Evolutionary conservation across 1,140 invertebrate species (phyloP), one percentile per base, ranked within the genome.

Genomic region (Drosophila murphyi): DNA sequence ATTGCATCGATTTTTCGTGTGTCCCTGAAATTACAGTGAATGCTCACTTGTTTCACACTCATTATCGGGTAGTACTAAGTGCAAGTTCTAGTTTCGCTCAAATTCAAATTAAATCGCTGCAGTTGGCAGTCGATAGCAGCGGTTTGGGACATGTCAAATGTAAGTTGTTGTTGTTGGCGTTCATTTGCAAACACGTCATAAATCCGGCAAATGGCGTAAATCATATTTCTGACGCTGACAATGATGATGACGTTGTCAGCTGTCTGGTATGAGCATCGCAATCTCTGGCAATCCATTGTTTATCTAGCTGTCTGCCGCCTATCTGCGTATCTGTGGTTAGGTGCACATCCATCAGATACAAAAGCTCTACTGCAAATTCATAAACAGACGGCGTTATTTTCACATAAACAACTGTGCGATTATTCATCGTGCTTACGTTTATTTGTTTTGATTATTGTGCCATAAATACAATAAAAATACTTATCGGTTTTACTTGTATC

Each of bases 161-260:
- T n/a, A 47, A 62, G 37, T 70, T 10, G 50, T 34, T 35, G 56
- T 45, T 29, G 50, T 28, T 52, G 62, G 3, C 12, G n/a, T 8
- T 8, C 6, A n/a, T 31, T 10, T 20, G 48, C 28, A 56, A 28
- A 10, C 51, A 50, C 61, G 52, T 57, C 69, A 72, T 57, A 65
- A 57, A 57, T 31, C 45, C 41, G 20, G 43, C 43, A 48, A 56
- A 41, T 72, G 51, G 43, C 35, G 47, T 65, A 57, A 72, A 65
- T 64, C 67, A 67, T 59, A 59, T 56, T 37, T 28, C 63, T 45
- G 54, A 60, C 61, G 8, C 47, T 35, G 43, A 72, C 54, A 52
- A 5, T 54, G 62, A 67, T 28, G 63, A 81, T 81, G 78, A 81
- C 73, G 78, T 77, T 81, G 57, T 51, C 78, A 69, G 71, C 70